These are phyloP conservation scores for Takifugu rubripes DNA, from an alignment of 2,797 vertebrate genomes.

Conservation along the genomic window DNA sequence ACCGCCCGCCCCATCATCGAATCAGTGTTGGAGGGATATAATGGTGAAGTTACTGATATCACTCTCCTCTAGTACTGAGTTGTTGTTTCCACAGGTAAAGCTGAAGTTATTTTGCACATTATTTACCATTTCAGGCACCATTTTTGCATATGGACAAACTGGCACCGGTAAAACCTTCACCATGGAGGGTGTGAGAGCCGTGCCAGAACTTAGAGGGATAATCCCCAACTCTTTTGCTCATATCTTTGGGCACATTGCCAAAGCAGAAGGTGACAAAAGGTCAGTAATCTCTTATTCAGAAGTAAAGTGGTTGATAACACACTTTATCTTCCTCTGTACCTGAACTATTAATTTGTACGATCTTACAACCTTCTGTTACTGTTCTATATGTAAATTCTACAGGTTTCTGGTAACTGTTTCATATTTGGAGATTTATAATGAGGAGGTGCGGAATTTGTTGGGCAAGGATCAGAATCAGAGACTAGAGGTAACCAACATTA, in stretches of 20 bases:
- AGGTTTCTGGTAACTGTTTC: slow-evolving; percentile 98
- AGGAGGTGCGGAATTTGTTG: slow-evolving; percentile 93
- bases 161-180: slow-evolving; percentile 99
- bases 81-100: neutral
- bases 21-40: slow-evolving; percentile 96
- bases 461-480: slow-evolving; percentile 96
- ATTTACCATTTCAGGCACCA: slow-evolving; percentile 83
- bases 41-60: slow-evolving; percentile 77
- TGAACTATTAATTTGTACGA: no score
- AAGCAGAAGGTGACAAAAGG: slow-evolving; percentile 97
- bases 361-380: no score
- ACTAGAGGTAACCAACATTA: slow-evolving; percentile 84
- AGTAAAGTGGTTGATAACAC: no score
- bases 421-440: slow-evolving; percentile 98
- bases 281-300: slow-evolving; percentile 33
- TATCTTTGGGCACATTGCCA: slow-evolving; percentile 97
- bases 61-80: no score
- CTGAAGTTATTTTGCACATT: slow-evolving; percentile 1
- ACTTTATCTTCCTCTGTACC: no score
- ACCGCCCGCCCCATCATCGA: slow-evolving; percentile 95
- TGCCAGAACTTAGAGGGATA: slow-evolving; percentile 95
- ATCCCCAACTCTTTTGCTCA: slow-evolving; percentile 99
- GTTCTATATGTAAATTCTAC: slow-evolving; percentile 3
- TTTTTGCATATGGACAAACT: slow-evolving; percentile 98
- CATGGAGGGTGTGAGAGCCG: slow-evolving; percentile 95